Percentiles rank a stretch among this genome's conserved stretches.
Conservation (phyloP, 1,140 invertebrate genomes). For the Drosophila rhopaloa region DNA sequence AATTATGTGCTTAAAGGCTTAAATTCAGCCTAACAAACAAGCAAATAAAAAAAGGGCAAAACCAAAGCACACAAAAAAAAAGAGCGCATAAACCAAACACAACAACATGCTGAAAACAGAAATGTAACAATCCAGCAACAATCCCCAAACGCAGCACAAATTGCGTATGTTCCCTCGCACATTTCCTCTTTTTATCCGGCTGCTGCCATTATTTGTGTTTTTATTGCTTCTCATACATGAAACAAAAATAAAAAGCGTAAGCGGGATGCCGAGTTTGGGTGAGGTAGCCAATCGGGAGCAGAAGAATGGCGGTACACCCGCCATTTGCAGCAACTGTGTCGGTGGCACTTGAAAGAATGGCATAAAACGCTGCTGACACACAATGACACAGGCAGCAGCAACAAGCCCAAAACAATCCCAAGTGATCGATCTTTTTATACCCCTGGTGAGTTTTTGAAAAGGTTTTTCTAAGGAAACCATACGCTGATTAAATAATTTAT, state of each 20-base stretch:
- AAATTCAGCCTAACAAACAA: slow-evolving; percentile 69
- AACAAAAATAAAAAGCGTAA: slow-evolving; percentile 46
- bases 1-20: slow-evolving; percentile 81
- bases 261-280: slow-evolving; percentile 22
- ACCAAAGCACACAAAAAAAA: slow-evolving; percentile 6
- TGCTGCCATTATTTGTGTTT: slow-evolving; percentile 78
- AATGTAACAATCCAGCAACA: slow-evolving; percentile 54
- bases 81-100: slow-evolving; percentile 36
- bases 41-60: slow-evolving; percentile 45
- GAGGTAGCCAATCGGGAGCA: slow-evolving; percentile 49
- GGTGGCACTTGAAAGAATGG: slow-evolving; percentile 65
- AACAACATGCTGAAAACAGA: slow-evolving; percentile 36
- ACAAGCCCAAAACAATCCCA: not conserved
- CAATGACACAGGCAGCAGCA: slow-evolving; percentile 19
- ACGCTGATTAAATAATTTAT: too few relatives aligned
- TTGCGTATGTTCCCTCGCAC: slow-evolving; percentile 62
- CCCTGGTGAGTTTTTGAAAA: not conserved
- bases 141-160: slow-evolving; percentile 69
- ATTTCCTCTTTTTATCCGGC: slow-evolving; percentile 46
- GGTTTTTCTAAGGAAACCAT: too few relatives aligned
- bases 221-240: slow-evolving; percentile 72
- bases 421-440: slow-evolving; percentile 19
- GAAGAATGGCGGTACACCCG: slow-evolving; percentile 31
- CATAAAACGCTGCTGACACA: slow-evolving; percentile 65
- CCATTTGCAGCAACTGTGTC: slow-evolving; percentile 75